Percentiles rank a stretch among this genome's conserved stretches.
Conservation (phyloP, 2,888 invertebrate genomes). For the Andrena camellia region DNA sequence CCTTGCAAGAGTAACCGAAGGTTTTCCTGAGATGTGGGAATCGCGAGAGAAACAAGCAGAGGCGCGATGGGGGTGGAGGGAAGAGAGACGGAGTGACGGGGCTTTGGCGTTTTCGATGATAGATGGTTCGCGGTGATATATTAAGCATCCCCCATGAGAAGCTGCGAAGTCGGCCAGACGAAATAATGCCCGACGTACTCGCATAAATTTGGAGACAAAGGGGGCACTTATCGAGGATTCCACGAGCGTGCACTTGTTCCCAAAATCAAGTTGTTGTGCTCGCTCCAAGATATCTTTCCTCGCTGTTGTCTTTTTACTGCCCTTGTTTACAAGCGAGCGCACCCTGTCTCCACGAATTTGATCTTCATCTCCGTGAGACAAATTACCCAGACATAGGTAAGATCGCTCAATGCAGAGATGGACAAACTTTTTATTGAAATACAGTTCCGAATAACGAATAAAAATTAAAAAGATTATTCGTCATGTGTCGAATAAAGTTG, state of each 20-base stretch:
- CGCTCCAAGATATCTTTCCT: neutral
- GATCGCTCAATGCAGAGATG: neutral
- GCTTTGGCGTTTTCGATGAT: constrained; percentile 67
- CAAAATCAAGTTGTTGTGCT: neutral
- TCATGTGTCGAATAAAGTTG: too few species aligned
- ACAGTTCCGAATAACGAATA: too few species aligned
- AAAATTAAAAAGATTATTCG: too few species aligned
- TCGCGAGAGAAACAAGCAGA: constrained; percentile 35
- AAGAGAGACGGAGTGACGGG: constrained; percentile 27
- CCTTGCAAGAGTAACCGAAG: constrained; percentile 42
- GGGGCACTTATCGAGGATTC: constrained; percentile 5
- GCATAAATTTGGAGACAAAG: constrained; percentile 18
- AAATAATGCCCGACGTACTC: constrained; percentile 1
- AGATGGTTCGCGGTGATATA: constrained; percentile 69
- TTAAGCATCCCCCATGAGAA: constrained; percentile 63
- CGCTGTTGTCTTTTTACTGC: neutral
- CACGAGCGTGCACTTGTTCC: neutral
- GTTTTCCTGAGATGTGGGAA: constrained; percentile 54
- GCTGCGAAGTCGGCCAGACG: constrained; percentile 24
- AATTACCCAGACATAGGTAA: too few species aligned
- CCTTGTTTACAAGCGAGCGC: constrained; percentile 1
- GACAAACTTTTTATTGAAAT: neutral
- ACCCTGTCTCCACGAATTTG: neutral
- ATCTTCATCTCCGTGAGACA: too few species aligned
- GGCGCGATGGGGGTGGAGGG: neutral